Percentiles rank a stretch among this genome's conserved stretches.
Conservation (phyloP, 2,888 invertebrate genomes). For the Mactromeris polynyma region DNA sequence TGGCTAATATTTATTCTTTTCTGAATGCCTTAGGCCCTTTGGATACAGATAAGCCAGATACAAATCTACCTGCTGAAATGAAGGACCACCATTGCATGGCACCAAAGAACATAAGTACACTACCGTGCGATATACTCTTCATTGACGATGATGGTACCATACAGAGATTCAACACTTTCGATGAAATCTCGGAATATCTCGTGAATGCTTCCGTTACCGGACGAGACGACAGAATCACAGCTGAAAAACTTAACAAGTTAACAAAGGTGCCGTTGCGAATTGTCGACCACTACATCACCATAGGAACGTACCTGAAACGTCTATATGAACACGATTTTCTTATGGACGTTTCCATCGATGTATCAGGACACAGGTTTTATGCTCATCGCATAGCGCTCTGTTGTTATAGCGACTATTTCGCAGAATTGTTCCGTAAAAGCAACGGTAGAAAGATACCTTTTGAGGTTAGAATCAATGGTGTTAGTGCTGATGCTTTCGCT, state of each 20-base stretch:
- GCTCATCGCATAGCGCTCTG: constrained; percentile 79
- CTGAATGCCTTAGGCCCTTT: neutral
- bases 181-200: constrained; percentile 63
- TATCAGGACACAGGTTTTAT: constrained; percentile 72
- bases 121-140: constrained; percentile 53
- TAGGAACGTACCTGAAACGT: constrained; percentile 74
- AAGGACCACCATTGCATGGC: neutral
- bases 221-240: neutral
- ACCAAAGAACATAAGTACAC: neutral
- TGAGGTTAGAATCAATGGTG: constrained; percentile 71
- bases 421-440: constrained; percentile 68
- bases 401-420: constrained; percentile 80
- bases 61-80: neutral
- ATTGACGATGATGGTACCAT: constrained; percentile 42
- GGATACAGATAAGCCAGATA: neutral
- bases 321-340: constrained; percentile 82
- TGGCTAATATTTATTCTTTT: no score
- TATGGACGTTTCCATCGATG: constrained; percentile 77
- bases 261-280: constrained; percentile 67
- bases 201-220: constrained; percentile 42
- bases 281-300: constrained; percentile 72
- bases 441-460: constrained; percentile 66
- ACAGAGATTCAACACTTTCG: constrained; percentile 50
- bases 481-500: constrained; percentile 75
- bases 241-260: constrained; percentile 60